Conservation (phyloP, 2,113 vertebrate genomes). For the Plotosus lineatus region DNA sequence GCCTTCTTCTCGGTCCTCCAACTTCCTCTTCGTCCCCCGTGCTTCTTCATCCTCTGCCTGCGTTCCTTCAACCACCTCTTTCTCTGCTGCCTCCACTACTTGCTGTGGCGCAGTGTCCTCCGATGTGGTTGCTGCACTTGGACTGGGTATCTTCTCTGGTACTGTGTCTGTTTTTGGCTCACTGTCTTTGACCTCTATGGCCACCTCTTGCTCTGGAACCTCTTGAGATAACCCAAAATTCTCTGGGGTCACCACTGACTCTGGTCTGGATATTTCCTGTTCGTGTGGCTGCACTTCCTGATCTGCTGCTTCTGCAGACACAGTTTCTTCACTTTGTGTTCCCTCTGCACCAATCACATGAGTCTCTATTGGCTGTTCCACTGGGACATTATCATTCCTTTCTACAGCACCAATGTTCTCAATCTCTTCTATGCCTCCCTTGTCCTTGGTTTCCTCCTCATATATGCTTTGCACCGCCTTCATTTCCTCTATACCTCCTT, state of each 20-base stretch:
- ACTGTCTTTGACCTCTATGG: background rate
- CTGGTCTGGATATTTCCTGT: conserved; percentile 24
- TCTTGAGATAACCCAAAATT: conserved; percentile 31
- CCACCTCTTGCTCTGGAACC: conserved; percentile 53
- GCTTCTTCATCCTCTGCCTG: conserved; percentile 37
- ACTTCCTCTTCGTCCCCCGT: conserved; percentile 73
- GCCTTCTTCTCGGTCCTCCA: conserved; percentile 51
- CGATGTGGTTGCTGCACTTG: conserved; percentile 18
- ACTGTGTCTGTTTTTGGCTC: background rate
- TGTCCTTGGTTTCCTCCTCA: conserved; percentile 56
- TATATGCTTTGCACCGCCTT: conserved; percentile 63
- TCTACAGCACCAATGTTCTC: conserved; percentile 37
- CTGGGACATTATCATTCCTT: conserved; percentile 21
- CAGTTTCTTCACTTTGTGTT: conserved; percentile 1
- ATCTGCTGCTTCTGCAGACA: background rate
- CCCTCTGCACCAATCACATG: conserved; percentile 51
- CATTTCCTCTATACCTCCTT: conserved; percentile 71
- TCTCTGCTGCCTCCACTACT: conserved; percentile 1
- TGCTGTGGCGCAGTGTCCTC: conserved; percentile 19
- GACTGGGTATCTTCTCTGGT: conserved; percentile 27
- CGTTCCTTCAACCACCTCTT: conserved; percentile 36
- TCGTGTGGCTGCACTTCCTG: conserved; percentile 42
- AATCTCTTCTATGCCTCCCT: conserved; percentile 53
- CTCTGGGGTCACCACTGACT: conserved; percentile 13
- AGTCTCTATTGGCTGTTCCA: conserved; percentile 47